phyloP scores from a whole-genome alignment of 2,797 vertebrate species.

The Cetoscarus ocellatus region DNA sequence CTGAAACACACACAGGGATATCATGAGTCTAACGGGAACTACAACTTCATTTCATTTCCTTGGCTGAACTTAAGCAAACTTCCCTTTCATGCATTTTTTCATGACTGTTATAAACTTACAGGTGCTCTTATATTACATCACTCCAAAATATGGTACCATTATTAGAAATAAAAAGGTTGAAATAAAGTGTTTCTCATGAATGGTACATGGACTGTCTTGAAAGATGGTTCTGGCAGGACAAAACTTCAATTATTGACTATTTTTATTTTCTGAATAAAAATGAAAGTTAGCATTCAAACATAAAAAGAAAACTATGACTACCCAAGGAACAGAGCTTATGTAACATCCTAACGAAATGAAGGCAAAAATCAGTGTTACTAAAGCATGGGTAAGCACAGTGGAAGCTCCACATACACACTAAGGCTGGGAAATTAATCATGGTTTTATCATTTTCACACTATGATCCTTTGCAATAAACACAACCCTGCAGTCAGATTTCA shows the following conservation, averaged over 20 bases:
- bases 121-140: constrained; percentile 7
- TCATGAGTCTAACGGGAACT: constrained; percentile 5
- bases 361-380: no score
- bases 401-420: no score
- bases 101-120: constrained; percentile 18
- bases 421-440: no score
- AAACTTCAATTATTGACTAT: constrained; percentile 16
- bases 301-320: background rate
- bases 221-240: constrained; percentile 22
- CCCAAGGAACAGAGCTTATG: background rate
- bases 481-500: no score
- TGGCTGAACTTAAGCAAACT: constrained; percentile 18
- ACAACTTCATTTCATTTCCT: constrained; percentile 17
- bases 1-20: constrained; percentile 56
- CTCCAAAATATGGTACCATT: background rate
- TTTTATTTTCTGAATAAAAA: constrained; percentile 17
- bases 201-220: constrained; percentile 16
- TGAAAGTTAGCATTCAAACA: constrained; percentile 1
- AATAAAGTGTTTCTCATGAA: background rate
- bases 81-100: background rate
- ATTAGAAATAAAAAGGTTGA: background rate
- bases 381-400: no score
- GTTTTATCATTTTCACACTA: no score
- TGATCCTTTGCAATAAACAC: no score
- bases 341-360: constrained; percentile 4